phyloP scores from a whole-genome alignment of 2,888 invertebrate species.

The Pterostichus niger region DNA sequence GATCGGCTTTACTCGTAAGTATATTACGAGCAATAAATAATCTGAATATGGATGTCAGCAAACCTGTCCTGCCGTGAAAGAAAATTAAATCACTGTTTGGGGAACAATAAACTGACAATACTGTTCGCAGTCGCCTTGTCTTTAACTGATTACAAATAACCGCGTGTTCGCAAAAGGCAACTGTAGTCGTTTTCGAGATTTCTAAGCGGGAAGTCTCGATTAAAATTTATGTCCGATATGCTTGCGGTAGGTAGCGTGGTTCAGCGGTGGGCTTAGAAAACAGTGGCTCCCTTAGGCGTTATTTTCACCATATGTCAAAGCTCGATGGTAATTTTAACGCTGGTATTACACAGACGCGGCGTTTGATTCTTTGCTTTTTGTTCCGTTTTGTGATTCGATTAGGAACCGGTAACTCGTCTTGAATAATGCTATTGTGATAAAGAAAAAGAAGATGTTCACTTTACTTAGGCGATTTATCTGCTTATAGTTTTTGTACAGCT shows the following conservation, averaged over 20 bases:
- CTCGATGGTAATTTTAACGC: conserved; percentile 39
- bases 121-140: background rate
- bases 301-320: conserved; percentile 36
- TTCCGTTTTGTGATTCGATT: conserved; percentile 8
- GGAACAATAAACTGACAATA: conserved; percentile 24
- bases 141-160: conserved; percentile 34
- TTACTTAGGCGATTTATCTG: too few relatives aligned
- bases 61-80: background rate
- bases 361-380: background rate
- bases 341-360: background rate
- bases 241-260: conserved; percentile 18
- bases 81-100: conserved; percentile 20
- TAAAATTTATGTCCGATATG: conserved; percentile 19
- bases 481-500: too few relatives aligned
- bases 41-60: conserved; percentile 20
- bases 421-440: background rate
- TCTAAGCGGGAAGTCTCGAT: conserved; percentile 41
- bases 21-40: conserved; percentile 36
- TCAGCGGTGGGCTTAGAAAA: background rate
- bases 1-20: too few relatives aligned
- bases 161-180: conserved; percentile 29
- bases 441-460: too few relatives aligned
- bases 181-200: conserved; percentile 5
- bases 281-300: conserved; percentile 13
- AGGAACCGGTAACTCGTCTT: conserved; percentile 22